A percentile compares a stretch with the other conserved stretches of the same genome.
Evolutionary conservation across 2,888 invertebrate genomes (phyloP).

Genomic region (Nemurella pictetii): DNA sequence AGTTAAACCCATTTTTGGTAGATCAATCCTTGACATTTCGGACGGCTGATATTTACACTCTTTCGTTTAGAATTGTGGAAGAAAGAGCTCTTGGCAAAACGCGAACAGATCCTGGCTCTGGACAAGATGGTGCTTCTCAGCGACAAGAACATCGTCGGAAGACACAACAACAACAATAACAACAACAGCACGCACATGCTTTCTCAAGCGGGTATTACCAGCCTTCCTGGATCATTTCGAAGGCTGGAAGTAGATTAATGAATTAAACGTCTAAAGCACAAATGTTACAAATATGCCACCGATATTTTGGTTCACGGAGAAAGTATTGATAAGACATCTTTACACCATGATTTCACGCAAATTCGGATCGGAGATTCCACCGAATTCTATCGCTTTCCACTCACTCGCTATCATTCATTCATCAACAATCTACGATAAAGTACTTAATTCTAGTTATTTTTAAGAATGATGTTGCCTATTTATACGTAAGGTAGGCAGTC

Average conservation of each 20-base stretch:
- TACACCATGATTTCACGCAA: not conserved
- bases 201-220: conserved; percentile 63
- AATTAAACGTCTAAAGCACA: not conserved
- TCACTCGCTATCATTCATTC: not conserved
- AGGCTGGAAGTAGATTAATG: conserved; percentile 76
- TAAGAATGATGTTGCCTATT: not conserved
- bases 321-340: not conserved
- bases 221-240: conserved; percentile 75
- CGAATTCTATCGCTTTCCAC: not conserved
- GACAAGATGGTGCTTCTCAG: conserved; percentile 68
- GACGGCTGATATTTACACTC: not conserved
- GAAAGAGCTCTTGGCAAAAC: conserved; percentile 63
- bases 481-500: not conserved
- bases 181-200: conserved; percentile 52
- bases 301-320: not conserved
- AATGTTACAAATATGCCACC: conserved; percentile 1
- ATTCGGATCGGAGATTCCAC: not conserved
- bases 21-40: not conserved
- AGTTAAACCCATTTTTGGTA: not conserved
- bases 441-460: not conserved
- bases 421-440: not conserved
- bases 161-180: conserved; percentile 46
- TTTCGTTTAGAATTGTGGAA: conserved; percentile 66
- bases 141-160: conserved; percentile 45
- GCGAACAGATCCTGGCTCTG: conserved; percentile 64